A percentile compares a stretch with the other conserved stretches of the same genome.
phyloP scores from a whole-genome alignment of 30 jellyfish, hydroid and myxozoan genomes.

The Cassiopea andromeda region DNA sequence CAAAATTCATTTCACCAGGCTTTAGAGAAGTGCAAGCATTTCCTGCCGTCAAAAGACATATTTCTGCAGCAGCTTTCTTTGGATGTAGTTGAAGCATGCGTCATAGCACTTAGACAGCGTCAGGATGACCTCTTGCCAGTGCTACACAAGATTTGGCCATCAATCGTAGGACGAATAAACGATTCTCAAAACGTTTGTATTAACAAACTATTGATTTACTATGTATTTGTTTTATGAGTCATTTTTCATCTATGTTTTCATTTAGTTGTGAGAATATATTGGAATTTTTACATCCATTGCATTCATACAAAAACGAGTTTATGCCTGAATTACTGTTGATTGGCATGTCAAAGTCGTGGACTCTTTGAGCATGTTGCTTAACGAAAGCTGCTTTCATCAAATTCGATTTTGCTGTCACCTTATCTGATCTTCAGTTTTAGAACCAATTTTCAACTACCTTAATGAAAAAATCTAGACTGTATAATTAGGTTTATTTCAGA shows the following conservation, averaged over 20 bases:
- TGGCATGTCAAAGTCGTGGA: too few relatives aligned
- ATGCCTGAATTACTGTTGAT: too few relatives aligned
- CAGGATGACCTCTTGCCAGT: constrained; percentile 91
- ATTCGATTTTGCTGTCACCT: too few relatives aligned
- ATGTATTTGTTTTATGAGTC: not conserved
- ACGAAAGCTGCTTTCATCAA: too few relatives aligned
- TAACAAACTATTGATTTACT: not conserved
- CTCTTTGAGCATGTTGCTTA: too few relatives aligned
- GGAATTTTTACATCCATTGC: too few relatives aligned
- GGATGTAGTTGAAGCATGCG: constrained; percentile 77
- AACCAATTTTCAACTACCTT: too few relatives aligned
- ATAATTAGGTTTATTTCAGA: not conserved
- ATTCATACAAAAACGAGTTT: too few relatives aligned
- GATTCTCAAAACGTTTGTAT: constrained; percentile 49
- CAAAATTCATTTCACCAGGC: constrained; percentile 49
- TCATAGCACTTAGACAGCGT: constrained; percentile 70
- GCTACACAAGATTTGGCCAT: constrained; percentile 94
- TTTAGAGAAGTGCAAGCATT: constrained; percentile 84
- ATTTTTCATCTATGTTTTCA: not conserved
- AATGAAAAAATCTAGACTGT: too few relatives aligned
- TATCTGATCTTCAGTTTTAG: too few relatives aligned
- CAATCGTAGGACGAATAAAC: constrained; percentile 64
- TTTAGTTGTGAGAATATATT: too few relatives aligned
- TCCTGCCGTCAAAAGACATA: constrained; percentile 58
- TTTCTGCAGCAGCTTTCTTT: constrained; percentile 57